Base-by-base conservation (phyloP, 2,888 invertebrate genomes). In the Scaeva pyrastri region DNA sequence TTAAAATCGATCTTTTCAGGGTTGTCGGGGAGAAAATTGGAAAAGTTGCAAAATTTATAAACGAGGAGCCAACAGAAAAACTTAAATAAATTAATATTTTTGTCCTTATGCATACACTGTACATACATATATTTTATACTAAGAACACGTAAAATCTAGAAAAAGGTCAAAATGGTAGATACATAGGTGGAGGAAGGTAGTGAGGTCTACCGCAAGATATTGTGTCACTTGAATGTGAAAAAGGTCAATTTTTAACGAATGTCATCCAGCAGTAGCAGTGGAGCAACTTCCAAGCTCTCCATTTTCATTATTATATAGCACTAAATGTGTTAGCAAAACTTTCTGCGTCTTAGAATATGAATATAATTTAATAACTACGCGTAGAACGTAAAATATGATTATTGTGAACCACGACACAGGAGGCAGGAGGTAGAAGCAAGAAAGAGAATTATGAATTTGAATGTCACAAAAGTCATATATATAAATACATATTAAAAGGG, bases 321-420 rank as follows among this genome's bases (percentile, higher is more conserved):
- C 39, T n/a, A 21, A 23, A 21, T 41, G 10, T n/a, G n/a, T 45
- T 45, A 19, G 19, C n/a, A n/a, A 31, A 64, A 16, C 48, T 31
- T 48, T 48, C 31, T 66, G 31, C 64, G 64, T 48, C 64, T 66
- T 48, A 11, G 48, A 31, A 68, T 50, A 39, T 39, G 23, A 39
- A 68, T 68, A 68, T 52, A 52, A 68, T 68, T 68, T 50, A n/a
- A 36, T 68, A 68, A 68, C 66, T 50, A 26, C 23, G 52, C 21
- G 23, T n/a, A 68, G 50, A 68, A 68, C 16, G 23, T 26, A 66
- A 48, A 66, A 48, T 66, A 66, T 48, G 31, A 45, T 66, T 66
- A 66, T 66, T 66, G 66, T 48, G 31, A 21, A 31, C 31, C 39
- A 60, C 12, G 16, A 14, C 19, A 12, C 58, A 21, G 14, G 23